phyloP scores from a whole-genome alignment of 2,888 invertebrate genomes.

The Parnassius smintheus region DNA sequence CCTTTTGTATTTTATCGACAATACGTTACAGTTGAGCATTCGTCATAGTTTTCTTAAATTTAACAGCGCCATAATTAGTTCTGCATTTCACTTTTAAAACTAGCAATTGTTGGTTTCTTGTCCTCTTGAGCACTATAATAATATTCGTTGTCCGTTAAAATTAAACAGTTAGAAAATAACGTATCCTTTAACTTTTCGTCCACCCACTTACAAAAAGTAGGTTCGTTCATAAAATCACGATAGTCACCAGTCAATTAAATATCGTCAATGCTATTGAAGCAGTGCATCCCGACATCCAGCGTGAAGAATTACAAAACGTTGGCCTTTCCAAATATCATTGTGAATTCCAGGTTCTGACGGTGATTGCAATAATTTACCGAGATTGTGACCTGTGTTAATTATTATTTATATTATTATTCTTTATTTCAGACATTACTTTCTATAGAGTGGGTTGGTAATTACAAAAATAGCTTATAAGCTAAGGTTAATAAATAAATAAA shows the following conservation, averaged over 20 bases:
- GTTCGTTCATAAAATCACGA: background rate
- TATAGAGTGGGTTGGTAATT: no score
- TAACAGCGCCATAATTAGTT: constrained; percentile 29
- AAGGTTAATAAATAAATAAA: no score
- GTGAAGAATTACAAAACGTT: background rate
- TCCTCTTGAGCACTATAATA: constrained; percentile 32
- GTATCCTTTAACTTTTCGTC: constrained; percentile 13
- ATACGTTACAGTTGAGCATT: no score
- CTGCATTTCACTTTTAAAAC: constrained; percentile 30
- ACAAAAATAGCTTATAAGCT: no score
- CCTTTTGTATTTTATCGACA: no score
- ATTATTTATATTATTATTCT: no score
- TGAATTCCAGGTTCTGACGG: no score
- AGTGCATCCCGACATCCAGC: no score
- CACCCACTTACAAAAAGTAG: constrained; percentile 18
- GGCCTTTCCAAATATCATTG: background rate
- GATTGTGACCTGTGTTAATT: no score
- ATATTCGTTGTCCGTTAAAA: constrained; percentile 1
- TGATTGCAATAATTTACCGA: background rate
- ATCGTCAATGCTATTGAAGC: no score
- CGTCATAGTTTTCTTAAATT: constrained; percentile 25
- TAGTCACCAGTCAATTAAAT: no score
- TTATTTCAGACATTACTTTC: no score
- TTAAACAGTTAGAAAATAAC: constrained; percentile 6
- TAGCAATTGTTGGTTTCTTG: constrained; percentile 32